A percentile compares a stretch with the other conserved stretches of the same genome.
Conservation (phyloP, 1,140 invertebrate species). For the Branchinecta lynchi region DNA sequence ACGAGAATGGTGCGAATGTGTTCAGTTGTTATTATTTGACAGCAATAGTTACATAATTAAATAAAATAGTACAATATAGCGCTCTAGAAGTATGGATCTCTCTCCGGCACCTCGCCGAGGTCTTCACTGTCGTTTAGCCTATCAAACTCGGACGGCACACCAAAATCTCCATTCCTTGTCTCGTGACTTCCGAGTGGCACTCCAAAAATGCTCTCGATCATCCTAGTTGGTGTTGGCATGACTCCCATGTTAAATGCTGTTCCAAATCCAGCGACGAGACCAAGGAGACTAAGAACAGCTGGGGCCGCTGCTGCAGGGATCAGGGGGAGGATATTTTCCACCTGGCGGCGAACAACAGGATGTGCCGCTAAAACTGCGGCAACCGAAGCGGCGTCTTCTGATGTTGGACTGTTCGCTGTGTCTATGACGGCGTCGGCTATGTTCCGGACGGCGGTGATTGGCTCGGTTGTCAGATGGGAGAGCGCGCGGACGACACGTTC, state of each 20-base stretch:
- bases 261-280: background rate
- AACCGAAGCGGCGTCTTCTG: background rate
- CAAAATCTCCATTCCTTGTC: background rate
- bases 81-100: too few species aligned
- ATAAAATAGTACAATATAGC: too few species aligned
- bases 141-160: background rate
- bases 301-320: background rate
- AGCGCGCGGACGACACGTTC: too few species aligned
- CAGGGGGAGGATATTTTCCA: background rate
- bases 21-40: too few species aligned
- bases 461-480: too few species aligned
- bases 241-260: conserved; percentile 3
- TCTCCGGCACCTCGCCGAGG: too few species aligned
- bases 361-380: background rate
- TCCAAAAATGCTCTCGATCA: background rate
- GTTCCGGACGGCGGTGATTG: too few species aligned
- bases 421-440: background rate
- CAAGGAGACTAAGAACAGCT: background rate
- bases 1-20: too few species aligned
- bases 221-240: background rate
- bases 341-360: background rate
- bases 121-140: too few species aligned
- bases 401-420: background rate
- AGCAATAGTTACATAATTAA: too few species aligned
- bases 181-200: background rate